Base-by-base conservation (phyloP, 2,113 vertebrate genomes). In the Chrysochloris asiatica region DNA sequence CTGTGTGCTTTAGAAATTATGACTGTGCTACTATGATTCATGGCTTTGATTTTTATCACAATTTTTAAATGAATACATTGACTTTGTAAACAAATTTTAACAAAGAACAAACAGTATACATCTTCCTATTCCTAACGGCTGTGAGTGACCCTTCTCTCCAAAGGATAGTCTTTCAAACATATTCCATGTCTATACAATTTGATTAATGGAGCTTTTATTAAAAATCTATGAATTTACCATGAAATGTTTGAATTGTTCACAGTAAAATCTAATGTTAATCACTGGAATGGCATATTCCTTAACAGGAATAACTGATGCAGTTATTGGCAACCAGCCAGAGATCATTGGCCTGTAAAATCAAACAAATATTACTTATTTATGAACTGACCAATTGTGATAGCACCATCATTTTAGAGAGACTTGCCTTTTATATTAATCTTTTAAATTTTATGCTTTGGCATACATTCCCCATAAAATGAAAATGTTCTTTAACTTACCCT, bases 381-480 rank as follows among this genome's bases (percentile, higher is more conserved):
- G 56, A 89, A 50, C 50, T 79, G n/a, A 19, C 14, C n/a, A 63
- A 73, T 41, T 81, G 33, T 71, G 12, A 41, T 36, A 87, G n/a
- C 56, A 82, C 22, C n/a, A 83, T 88, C 63, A 89, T 76, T 88
- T 86, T 65, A 79, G 14, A 65, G 43, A 90, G 38, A 8, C 86
- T 83, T 87, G 65, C 43, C 47, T 92, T 87, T 93, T 89, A 85
- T 61, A 71, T 47, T 33, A 59, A 8, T 85, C 79, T 77, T 88
- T 19, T 24, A 54, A 43, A 67, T 93, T 78, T 93, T 30, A 76
- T 59, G 28, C 19, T 88, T 82, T 90, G 75, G 85, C 56, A 76
- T 54, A 71, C 19, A 54, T 72, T 94, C 91, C 71, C 81, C 77
- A 92, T 84, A 92, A 94, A 94, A 92, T 91, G 90, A 84, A 80